Evolutionary conservation across 2,888 invertebrate species (phyloP), one percentile per base, ranked within the genome.

Genomic region (Antheraea yamamai): DNA sequence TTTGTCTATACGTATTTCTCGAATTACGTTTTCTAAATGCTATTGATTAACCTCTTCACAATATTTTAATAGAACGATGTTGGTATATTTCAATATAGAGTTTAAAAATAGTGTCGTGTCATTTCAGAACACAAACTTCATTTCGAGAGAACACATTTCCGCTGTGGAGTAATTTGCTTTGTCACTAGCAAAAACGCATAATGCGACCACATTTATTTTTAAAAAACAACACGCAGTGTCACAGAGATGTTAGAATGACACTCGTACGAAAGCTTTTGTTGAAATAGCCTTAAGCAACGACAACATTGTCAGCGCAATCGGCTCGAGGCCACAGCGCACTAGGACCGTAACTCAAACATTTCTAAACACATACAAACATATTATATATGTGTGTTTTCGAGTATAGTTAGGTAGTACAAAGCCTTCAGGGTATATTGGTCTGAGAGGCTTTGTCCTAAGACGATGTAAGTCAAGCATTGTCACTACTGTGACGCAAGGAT

Each of bases 81-180:
- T 12, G 64, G 12, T 66, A 26, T 26, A 66, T 30, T 66, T 30
- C 4, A 26, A 66, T 14, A 64, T 64, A 14, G 26, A 10, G 14
- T 30, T 14, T 66, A 66, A 12, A 58, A n/a, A 26, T 26, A 2
- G 64, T 26, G 23, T 26, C 12, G 16, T 4, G 16, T 1, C 16
- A 16, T 66, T 66, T 16, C 12, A 66, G 26, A 66, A 66, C 26
- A 16, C 64, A 30, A 8, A 61, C 26, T 30, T 66, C 16, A 30
- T 66, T 66, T 30, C 26, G 16, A 66, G 14, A n/a, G 61, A 20
- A 14, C 64, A 30, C 16, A 80, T 82, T 82, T 84, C 83, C 83
- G 84, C 83, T 85, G 83, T 84, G 90, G 92, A 93, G 92, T 93
- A 92, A 93, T 92, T 92, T 91, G 92, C 91, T 88, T 86, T 88